Percentiles rank a stretch among this genome's conserved stretches.
Evolutionary conservation across 2,888 invertebrate genomes (phyloP).

Genomic region (Eupithecia abbreviata): DNA sequence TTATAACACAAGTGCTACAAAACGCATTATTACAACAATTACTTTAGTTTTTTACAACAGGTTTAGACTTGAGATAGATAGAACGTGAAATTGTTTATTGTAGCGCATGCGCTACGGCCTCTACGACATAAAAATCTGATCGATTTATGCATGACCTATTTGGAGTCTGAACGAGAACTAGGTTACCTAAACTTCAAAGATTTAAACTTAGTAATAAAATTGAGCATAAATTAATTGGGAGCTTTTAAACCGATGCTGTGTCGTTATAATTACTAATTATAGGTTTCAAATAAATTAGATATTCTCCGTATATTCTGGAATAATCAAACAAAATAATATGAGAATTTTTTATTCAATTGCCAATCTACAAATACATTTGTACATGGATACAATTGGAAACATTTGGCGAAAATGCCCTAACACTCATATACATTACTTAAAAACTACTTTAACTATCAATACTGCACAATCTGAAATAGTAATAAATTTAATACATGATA

Average conservation of each 20-base stretch:
- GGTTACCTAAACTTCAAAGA: not conserved
- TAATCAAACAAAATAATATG: slow-evolving; percentile 9
- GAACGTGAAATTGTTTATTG: not conserved
- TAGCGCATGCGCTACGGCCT: not conserved
- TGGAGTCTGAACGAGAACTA: not conserved
- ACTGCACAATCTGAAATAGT: slow-evolving; percentile 25
- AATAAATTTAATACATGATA: slow-evolving; percentile 33
- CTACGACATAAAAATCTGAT: not conserved
- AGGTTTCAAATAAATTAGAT: not conserved
- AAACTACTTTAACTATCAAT: slow-evolving; percentile 41
- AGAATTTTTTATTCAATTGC: slow-evolving; percentile 66
- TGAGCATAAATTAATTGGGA: not conserved
- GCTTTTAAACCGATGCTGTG: not conserved
- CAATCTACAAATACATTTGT: slow-evolving; percentile 80
- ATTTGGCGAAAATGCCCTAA: slow-evolving; percentile 73
- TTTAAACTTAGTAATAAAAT: too few species aligned
- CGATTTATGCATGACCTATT: not conserved
- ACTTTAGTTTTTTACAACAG: not conserved
- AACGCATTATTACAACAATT: not conserved
- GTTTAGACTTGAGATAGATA: not conserved
- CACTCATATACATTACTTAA: slow-evolving; percentile 66
- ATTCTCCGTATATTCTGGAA: not conserved
- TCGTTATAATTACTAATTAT: not conserved
- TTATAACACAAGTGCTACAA: not conserved
- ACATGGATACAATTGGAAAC: slow-evolving; percentile 71